Evolutionary conservation across 2,888 invertebrate species (phyloP), one percentile per base, ranked within the genome.

Genomic region (Agrotis segetum): DNA sequence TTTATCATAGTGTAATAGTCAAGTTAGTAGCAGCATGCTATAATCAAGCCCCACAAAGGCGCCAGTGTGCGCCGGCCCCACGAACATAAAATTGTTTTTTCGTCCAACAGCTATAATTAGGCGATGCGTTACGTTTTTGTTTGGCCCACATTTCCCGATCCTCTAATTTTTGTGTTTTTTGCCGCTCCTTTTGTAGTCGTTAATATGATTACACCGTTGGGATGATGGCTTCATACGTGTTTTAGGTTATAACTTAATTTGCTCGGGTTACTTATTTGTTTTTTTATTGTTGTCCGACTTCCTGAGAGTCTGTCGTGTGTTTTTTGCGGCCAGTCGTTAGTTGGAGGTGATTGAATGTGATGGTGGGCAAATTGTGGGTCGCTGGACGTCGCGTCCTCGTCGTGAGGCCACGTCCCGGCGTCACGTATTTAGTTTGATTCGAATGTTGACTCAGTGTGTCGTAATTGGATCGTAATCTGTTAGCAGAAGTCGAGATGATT

Each of bases 211-310:
- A 96, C 95, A 95, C 94, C 94, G 93, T 95, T 93, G 92, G 94
- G 95, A 95, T 96, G 96, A 96, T 96, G 95, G 96, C 96, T 96
- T 96, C 95, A 96, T 96, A 96, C 96, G 95, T 95, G 95, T 95
- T 95, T 95, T 95, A 95, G 95, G 94, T 96, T 96, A 96, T 96
- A 96, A 96, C 96, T 96, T 96, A 96, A 96, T 96, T 96, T 96
- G 95, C 92, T 90, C 93, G 93, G 91, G 91, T 93, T 92, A 92
- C 92, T 94, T 96, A 94, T 96, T 96, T 95, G 94, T 94, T 96
- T 95, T 95, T 96, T 96, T 95, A 93, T 94, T 93, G 93, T 93
- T 92, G 92, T 88, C 89, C 90, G 92, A 95, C 96, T 96, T 96
- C 96, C 96, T 96, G 95, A 95, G 95, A 93, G 93, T 93, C 94